Base-by-base conservation (phyloP, 2,113 vertebrate species). In the Erinaceus europaeus region DNA sequence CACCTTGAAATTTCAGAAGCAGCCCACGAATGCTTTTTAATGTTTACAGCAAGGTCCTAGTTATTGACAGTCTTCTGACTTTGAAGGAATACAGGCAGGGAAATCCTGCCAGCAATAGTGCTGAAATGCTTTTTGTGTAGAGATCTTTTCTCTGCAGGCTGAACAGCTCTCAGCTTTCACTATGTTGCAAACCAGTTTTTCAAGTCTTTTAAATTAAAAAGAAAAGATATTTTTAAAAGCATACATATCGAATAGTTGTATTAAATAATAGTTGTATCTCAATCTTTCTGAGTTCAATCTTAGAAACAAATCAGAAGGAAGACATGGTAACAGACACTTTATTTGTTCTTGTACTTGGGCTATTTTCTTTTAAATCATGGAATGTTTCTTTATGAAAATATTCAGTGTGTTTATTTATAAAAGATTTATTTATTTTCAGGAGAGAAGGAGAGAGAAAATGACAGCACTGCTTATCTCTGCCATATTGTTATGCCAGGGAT, bases 1-100 rank as follows among this genome's bases (percentile, higher is more conserved):
- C 27, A 83, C 89, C 64, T 92, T 93, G 38, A 85, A 91, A 92
- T 61, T 40, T 90, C 38, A 76, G 88, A 77, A 13, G 1, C 10
- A 64, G 27, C 48, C 89, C n/a, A 21, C n/a, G 91, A 94, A 90
- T 11, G 42, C 48, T 14, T 18, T 40, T 86, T 52, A 21, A 23
- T 94, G 84, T 85, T 86, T 29, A 75, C 68, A 89, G 20, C 1
- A 87, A 88, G 86, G 32, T 57, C 14, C 80, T 15, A 53, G 34
- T 32, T 84, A 71, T 14, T 71, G 23, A 72, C 11, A 13, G 0
- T 53, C 1, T n/a, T 38, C 18, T 57, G 9, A n/a, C 42, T 87
- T 40, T 44, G 84, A 94, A 84, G 27, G 67, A 71, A 81, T 0
- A 4, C 27, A 4, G 29, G 13, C 3, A 55, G 48, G n/a, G 20